Percentiles rank a stretch among this genome's conserved stretches.
phyloP scores from a whole-genome alignment of 2,113 vertebrate species.

The Passer montanus region DNA sequence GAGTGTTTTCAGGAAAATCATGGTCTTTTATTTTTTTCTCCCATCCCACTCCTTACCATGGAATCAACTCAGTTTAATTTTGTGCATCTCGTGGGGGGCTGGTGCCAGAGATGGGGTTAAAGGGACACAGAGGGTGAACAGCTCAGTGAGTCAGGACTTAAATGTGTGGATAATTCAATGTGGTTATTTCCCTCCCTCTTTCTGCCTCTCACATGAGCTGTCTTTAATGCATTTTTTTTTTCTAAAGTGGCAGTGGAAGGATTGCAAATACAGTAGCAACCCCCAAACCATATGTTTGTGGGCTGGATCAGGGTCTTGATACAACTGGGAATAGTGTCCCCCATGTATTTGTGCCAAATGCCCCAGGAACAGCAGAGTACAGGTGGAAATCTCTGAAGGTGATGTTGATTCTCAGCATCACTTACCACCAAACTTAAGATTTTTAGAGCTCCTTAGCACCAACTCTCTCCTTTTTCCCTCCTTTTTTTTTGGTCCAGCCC shows the following conservation, averaged over 20 bases:
- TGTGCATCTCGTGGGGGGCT: neutral
- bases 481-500: neutral
- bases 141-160: neutral
- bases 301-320: neutral
- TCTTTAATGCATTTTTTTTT: neutral
- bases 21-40: neutral
- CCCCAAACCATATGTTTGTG: neutral
- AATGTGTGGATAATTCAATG: accelerated
- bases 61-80: neutral
- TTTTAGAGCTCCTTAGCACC: neutral
- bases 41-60: neutral
- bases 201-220: neutral
- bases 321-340: accelerated
- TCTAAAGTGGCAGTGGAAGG: neutral
- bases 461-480: accelerated
- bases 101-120: neutral
- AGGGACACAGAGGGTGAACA: neutral
- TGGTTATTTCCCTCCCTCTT: neutral
- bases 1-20: neutral
- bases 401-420: neutral
- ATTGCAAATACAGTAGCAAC: neutral
- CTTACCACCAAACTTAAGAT: neutral
- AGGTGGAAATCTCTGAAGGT: neutral
- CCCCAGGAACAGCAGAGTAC: neutral
- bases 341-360: accelerated